A percentile compares a stretch with the other conserved stretches of the same genome.
Conservation (phyloP, 2,888 invertebrate species). For the Abrostola triplasia region DNA sequence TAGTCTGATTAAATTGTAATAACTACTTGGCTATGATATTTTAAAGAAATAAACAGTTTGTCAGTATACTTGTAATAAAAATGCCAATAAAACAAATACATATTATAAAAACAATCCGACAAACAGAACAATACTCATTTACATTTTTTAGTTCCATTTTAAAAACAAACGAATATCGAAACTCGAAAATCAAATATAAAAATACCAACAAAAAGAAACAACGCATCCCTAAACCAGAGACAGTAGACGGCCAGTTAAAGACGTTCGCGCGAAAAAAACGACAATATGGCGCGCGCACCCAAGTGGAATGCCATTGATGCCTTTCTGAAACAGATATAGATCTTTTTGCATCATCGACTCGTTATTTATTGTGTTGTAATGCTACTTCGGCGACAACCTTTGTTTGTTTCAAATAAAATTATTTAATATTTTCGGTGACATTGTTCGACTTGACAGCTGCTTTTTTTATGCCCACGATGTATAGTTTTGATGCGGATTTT, state of each 20-base stretch:
- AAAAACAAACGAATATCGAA: neutral
- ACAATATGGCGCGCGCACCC: conserved; percentile 75
- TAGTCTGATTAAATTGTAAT: too few relatives aligned
- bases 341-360: conserved; percentile 67
- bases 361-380: conserved; percentile 58
- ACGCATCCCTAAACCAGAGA: conserved; percentile 52
- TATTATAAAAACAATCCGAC: neutral
- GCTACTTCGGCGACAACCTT: conserved; percentile 49
- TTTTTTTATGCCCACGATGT: neutral
- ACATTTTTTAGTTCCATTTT: too few relatives aligned
- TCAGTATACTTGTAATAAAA: too few relatives aligned
- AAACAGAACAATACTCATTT: neutral
- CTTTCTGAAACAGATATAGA: conserved; percentile 67
- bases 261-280: conserved; percentile 69
- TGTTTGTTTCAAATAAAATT: conserved; percentile 29
- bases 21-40: neutral
- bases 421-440: conserved; percentile 17
- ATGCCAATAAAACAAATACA: neutral
- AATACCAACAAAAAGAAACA: conserved; percentile 2
- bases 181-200: neutral
- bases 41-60: neutral
- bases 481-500: neutral
- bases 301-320: conserved; percentile 81
- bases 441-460: conserved; percentile 9
- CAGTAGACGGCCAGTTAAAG: conserved; percentile 64